Evolutionary conservation across 2,888 invertebrate genomes (phyloP).

Genomic region (Diaphora mendica): DNA sequence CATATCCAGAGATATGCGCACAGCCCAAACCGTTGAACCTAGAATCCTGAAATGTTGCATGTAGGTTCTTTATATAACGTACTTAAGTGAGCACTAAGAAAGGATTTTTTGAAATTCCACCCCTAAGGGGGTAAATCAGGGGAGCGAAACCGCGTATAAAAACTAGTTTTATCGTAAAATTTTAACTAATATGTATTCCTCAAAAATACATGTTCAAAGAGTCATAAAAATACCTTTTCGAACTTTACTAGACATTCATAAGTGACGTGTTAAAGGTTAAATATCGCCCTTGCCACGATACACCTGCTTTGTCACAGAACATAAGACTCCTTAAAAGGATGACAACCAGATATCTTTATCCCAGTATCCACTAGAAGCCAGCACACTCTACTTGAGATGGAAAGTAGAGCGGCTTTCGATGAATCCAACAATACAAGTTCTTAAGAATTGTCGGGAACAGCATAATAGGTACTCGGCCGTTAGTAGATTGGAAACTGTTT

Average conservation of each 20-base stretch:
- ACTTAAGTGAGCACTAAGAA: too few relatives aligned
- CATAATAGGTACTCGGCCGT: conserved; percentile 37
- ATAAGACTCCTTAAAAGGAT: conserved; percentile 11
- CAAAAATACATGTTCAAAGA: not conserved
- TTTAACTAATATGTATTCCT: too few relatives aligned
- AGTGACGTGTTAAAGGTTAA: not conserved
- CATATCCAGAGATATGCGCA: too few relatives aligned
- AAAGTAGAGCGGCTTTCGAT: conserved; percentile 47
- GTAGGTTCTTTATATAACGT: too few relatives aligned
- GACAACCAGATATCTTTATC: conserved; percentile 16
- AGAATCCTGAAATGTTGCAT: too few relatives aligned
- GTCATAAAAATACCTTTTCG: not conserved
- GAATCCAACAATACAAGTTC: conserved; percentile 45
- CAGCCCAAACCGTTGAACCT: too few relatives aligned
- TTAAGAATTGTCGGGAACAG: conserved; percentile 41
- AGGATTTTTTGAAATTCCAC: too few relatives aligned
- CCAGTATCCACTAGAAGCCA: conserved; percentile 9
- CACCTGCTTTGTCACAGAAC: conserved; percentile 5
- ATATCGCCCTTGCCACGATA: not conserved
- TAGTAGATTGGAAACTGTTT: conserved; percentile 41
- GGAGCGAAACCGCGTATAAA: too few relatives aligned
- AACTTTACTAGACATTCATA: not conserved
- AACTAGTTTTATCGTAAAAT: too few relatives aligned
- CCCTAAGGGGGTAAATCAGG: too few relatives aligned
- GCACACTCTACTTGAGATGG: conserved; percentile 34